Evolutionary conservation across 2,797 vertebrate genomes (phyloP).

Genomic region (Betta splendens): DNA sequence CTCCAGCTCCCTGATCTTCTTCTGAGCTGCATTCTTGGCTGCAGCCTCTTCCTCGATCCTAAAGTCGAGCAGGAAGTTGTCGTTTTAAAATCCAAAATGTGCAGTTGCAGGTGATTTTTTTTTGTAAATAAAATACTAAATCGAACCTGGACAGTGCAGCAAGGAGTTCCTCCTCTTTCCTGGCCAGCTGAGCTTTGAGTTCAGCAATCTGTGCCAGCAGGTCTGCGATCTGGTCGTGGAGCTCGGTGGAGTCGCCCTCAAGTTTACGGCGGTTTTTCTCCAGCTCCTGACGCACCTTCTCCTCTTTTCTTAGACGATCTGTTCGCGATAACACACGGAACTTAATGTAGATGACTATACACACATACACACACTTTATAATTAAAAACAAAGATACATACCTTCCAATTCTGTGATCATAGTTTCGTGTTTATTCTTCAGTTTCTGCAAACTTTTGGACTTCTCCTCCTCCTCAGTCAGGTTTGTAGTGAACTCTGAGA

Average conservation of each 20-base stretch:
- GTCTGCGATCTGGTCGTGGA: slow-evolving; percentile 92
- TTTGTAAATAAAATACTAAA: background rate
- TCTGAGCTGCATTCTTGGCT: slow-evolving; percentile 91
- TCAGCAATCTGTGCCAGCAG: slow-evolving; percentile 94
- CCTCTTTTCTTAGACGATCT: slow-evolving; percentile 94
- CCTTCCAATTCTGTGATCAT: slow-evolving; percentile 97
- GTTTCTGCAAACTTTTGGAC: slow-evolving; percentile 94
- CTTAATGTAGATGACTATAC: too few species aligned
- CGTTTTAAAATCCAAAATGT: background rate
- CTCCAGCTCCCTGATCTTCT: slow-evolving; percentile 93
- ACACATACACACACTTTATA: too few species aligned
- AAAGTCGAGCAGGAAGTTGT: slow-evolving; percentile 3
- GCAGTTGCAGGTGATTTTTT: too few species aligned
- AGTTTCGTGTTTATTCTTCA: slow-evolving; percentile 96
- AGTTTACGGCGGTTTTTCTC: slow-evolving; percentile 96
- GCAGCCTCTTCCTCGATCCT: slow-evolving; percentile 93
- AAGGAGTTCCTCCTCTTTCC: slow-evolving; percentile 95
- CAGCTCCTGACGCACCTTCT: slow-evolving; percentile 92
- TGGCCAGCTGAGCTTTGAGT: slow-evolving; percentile 92
- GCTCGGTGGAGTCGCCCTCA: slow-evolving; percentile 92
- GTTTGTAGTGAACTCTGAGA: slow-evolving; percentile 90
- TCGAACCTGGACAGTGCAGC: slow-evolving; percentile 84
- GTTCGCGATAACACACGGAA: background rate
- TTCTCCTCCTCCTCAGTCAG: slow-evolving; percentile 96
- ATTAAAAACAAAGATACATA: slow-evolving; percentile 51